Evolutionary conservation across 1,140 invertebrate species (phyloP), one percentile per base, ranked within the genome.

Genomic region (Camponotus floridanus): DNA sequence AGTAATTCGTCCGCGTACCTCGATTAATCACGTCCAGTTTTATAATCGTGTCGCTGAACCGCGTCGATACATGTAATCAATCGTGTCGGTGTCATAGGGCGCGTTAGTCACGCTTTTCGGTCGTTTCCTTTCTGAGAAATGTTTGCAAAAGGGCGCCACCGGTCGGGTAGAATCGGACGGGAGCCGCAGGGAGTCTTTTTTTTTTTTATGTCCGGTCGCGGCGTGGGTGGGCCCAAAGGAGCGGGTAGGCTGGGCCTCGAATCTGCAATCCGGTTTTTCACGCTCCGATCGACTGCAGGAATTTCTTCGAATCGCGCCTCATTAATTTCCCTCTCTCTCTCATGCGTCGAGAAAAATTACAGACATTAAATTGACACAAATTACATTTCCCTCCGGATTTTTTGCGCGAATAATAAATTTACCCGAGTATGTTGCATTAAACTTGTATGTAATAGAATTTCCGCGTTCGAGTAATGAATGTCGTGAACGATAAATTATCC

Each of bases 221-320:
- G 91, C 91, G 93, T 94, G 92, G 93, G 93, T 94, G 92, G 93
- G 91, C 91, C 90, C 88, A 90, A 91, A 92, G 18, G 48, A 51
- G 86, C 87, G 85, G 86, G 92, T 93, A 92, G 93, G 92, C 91
- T 89, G 91, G 92, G 85, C 91, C 76, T 85, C 80, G 80, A 73
- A 55, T 78, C 86, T 57, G 64, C 59, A 39, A 78, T 87, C 76
- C 85, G 79, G 88, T 87, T 90, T 90, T 84, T 70, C 45, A 26
- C 8, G 31, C n/a, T 21, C 51, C 1, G 26, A 76, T 73, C 21
- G 64, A 9, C 15, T 51, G 42, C n/a, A 42, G 31, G 9, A 79
- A 65, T 42, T 84, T 76, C 15, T 65, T 55, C 13, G 11, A 3
- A 9, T 85, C 26, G 39, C 33, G 33, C 2, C 31, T 36, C 26